Evolutionary conservation across 1,140 invertebrate genomes (phyloP).

Genomic region (Lasioglossum baleicum): DNA sequence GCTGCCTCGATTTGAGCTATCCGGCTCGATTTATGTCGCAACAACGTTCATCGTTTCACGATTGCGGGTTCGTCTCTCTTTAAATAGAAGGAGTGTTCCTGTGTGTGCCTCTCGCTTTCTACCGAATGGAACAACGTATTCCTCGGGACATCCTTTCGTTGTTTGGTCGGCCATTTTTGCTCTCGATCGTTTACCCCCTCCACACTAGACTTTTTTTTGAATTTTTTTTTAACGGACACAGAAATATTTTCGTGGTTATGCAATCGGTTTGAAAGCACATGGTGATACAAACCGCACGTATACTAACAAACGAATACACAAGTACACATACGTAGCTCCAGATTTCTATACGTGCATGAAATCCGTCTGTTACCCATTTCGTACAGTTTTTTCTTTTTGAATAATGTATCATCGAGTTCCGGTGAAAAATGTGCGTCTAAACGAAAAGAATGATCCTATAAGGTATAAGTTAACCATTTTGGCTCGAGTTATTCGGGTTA

Average conservation of each 20-base stretch:
- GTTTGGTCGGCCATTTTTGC: not conserved
- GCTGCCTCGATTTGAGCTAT: constrained; percentile 29
- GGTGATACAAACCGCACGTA: not conserved
- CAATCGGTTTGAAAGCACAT: not conserved
- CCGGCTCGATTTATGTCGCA: constrained; percentile 32
- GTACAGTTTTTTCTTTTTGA: constrained; percentile 10
- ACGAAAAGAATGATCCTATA: constrained; percentile 24
- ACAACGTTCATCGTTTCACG: constrained; percentile 23
- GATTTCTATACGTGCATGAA: not conserved
- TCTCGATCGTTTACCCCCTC: not conserved
- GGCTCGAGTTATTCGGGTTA: constrained; percentile 17
- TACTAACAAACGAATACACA: no score
- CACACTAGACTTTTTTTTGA: not conserved
- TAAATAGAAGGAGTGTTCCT: constrained; percentile 28
- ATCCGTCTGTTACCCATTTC: constrained; percentile 29
- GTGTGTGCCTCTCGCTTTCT: constrained; percentile 28
- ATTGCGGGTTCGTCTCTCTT: constrained; percentile 6
- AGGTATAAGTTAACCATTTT: constrained; percentile 33
- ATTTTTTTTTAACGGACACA: not conserved
- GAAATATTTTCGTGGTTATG: not conserved
- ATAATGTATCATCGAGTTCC: constrained; percentile 11
- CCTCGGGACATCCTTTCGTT: no score
- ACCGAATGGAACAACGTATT: not conserved
- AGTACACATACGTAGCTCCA: not conserved
- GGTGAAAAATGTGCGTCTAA: constrained; percentile 25